Percentiles rank a stretch among this genome's conserved stretches.
phyloP scores from a whole-genome alignment of 1,140 invertebrate species.

The Argopecten irradians region DNA sequence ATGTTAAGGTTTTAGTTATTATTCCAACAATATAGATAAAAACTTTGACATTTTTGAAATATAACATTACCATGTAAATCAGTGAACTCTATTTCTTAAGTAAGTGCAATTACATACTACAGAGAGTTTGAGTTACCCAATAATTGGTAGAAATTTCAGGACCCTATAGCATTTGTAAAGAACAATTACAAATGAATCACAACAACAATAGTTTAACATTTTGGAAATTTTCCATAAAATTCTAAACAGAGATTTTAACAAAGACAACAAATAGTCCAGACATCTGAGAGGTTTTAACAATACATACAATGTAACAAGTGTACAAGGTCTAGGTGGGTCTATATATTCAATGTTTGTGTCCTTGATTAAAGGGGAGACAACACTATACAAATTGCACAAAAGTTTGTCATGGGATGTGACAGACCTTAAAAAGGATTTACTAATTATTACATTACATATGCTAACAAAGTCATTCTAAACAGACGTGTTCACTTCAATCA shows the following conservation, averaged over 20 bases:
- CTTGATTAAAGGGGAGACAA: background rate
- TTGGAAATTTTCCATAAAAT: background rate
- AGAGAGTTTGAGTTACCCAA: too few relatives aligned
- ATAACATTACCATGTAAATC: too few relatives aligned
- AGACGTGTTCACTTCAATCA: background rate
- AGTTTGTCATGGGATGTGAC: background rate
- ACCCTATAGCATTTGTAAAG: too few relatives aligned
- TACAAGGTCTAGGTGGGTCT: background rate
- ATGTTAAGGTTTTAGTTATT: too few relatives aligned
- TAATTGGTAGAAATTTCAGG: too few relatives aligned
- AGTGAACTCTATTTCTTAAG: too few relatives aligned
- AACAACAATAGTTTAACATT: too few relatives aligned
- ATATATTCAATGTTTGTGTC: background rate
- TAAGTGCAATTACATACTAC: too few relatives aligned
- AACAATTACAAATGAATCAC: too few relatives aligned
- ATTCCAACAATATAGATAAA: too few relatives aligned
- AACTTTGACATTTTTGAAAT: too few relatives aligned
- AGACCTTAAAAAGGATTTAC: background rate
- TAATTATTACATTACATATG: background rate
- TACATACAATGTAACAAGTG: background rate
- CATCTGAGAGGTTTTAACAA: background rate
- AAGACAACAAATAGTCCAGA: background rate
- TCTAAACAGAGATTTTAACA: background rate
- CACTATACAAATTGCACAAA: slow-evolving; percentile 18
- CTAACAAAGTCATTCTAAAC: background rate